phyloP scores from a whole-genome alignment of 2,113 vertebrate genomes.

The Cyphomyrus plagiostoma region DNA sequence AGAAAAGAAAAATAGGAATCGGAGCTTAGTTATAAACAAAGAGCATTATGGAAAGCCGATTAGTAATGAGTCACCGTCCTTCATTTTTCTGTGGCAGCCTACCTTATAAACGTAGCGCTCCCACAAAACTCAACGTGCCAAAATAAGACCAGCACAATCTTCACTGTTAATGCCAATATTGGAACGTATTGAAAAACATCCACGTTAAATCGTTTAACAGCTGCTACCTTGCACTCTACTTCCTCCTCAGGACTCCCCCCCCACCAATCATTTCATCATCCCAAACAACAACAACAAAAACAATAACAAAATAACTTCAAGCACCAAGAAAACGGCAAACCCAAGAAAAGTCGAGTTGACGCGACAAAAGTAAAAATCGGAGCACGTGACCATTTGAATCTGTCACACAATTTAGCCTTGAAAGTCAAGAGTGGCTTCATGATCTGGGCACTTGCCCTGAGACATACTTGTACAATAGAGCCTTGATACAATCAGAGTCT shows the following conservation, averaged over 20 bases:
- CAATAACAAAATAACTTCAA: not conserved
- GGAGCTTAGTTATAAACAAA: not conserved
- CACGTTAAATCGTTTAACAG: not conserved
- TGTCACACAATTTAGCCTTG: not conserved
- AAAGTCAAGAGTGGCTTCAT: not conserved
- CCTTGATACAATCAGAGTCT: conserved; percentile 6
- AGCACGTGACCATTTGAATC: not conserved
- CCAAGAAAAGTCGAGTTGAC: not conserved
- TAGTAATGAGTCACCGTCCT: not conserved
- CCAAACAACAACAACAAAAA: not conserved
- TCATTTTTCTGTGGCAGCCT: not conserved
- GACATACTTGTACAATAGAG: conserved; percentile 1
- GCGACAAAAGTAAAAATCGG: not conserved
- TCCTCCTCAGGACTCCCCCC: not conserved
- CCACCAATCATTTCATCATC: not conserved
- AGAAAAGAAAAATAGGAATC: not conserved
- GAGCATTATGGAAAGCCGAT: not conserved
- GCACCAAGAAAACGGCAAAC: not conserved
- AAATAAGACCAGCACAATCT: not conserved
- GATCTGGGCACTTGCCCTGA: not conserved
- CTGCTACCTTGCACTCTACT: not conserved
- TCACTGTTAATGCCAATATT: not conserved
- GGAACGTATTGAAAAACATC: not conserved
- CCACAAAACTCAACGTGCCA: not conserved
- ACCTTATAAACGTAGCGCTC: not conserved